phyloP scores from a whole-genome alignment of 2,113 vertebrate species.

The Carassius auratus region DNA sequence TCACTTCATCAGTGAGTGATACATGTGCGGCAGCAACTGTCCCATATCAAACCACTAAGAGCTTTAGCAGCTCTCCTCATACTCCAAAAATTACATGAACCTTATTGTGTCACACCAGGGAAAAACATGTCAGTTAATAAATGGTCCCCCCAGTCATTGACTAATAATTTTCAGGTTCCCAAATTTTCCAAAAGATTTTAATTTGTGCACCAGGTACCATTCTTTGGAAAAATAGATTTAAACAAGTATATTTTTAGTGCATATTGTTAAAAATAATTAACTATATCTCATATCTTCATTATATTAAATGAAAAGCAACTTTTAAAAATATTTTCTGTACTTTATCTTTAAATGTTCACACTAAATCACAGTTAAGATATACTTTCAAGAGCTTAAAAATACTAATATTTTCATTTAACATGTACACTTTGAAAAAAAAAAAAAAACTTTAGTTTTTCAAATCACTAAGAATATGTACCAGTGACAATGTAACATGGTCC shows the following conservation, averaged over 20 bases:
- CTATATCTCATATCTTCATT: background rate
- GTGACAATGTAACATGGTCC: background rate
- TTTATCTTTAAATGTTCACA: background rate
- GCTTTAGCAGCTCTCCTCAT: background rate
- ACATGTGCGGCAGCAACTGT: slow-evolving; percentile 22
- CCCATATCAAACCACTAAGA: background rate
- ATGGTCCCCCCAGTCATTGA: background rate
- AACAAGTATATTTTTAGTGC: background rate
- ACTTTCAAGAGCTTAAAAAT: background rate
- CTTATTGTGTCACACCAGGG: background rate
- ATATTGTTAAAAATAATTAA: background rate
- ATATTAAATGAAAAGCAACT: background rate
- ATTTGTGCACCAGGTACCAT: background rate
- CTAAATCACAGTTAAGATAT: background rate
- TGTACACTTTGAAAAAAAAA: background rate
- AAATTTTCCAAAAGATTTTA: background rate
- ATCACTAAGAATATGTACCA: background rate
- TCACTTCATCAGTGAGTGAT: slow-evolving; percentile 21
- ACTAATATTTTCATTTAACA: background rate
- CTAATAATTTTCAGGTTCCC: background rate
- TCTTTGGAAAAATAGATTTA: too few relatives aligned
- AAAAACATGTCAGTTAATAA: background rate
- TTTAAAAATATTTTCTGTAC: background rate
- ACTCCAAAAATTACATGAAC: background rate
- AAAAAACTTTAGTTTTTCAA: background rate